Percentiles rank a stretch among this genome's conserved stretches.
Conservation (phyloP, 2,113 vertebrate genomes). For the Bubalus kerabau region DNA sequence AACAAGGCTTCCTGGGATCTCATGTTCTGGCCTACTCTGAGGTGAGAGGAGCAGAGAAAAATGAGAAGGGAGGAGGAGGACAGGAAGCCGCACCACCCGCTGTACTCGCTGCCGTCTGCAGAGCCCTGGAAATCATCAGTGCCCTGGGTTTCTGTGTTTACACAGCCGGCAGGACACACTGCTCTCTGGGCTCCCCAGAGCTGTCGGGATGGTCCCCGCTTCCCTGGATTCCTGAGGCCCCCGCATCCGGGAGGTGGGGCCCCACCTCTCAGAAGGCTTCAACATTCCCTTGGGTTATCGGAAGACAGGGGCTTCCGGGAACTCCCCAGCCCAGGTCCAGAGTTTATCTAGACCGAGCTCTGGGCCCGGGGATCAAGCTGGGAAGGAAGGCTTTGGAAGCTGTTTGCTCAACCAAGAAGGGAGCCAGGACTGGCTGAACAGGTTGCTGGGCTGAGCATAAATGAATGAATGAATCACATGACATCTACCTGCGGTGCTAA, state of each 20-base stretch:
- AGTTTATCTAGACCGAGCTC: neutral
- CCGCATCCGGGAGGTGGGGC: neutral
- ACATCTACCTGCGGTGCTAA: accelerated
- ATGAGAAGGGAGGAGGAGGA: neutral
- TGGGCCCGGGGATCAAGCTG: neutral
- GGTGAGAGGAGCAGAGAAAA: neutral
- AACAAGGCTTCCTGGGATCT: neutral
- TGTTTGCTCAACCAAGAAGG: neutral
- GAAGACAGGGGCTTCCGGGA: neutral
- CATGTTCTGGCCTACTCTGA: neutral
- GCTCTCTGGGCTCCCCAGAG: conserved; percentile 24
- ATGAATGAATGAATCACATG: neutral
- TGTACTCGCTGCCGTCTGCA: conserved; percentile 7
- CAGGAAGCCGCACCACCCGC: neutral
- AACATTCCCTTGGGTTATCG: neutral
- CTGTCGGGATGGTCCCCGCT: neutral
- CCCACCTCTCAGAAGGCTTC: neutral
- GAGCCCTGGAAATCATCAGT: conserved; percentile 35
- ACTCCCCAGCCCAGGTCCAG: neutral
- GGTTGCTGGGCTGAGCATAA: neutral
- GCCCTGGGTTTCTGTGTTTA: conserved; percentile 53
- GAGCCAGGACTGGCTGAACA: accelerated
- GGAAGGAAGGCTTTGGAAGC: neutral
- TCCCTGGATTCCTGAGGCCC: conserved; percentile 46
- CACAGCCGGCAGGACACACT: conserved; percentile 57